Evolutionary conservation across 2,113 vertebrate species (phyloP), one percentile per base, ranked within the genome.

Genomic region (Excalfactoria chinensis): DNA sequence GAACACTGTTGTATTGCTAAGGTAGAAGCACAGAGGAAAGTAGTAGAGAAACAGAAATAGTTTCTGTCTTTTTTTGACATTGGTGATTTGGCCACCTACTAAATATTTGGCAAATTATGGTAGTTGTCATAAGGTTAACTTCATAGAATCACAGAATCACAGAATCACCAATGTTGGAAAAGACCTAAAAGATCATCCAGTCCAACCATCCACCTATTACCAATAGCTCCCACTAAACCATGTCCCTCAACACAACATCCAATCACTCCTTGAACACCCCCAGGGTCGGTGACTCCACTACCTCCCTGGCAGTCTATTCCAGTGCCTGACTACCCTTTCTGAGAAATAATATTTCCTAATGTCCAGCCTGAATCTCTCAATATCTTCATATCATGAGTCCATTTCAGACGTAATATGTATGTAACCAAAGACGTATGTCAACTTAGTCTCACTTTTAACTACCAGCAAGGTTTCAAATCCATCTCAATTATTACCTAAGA

Each of bases 371-470:
- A 37, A 37, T 37, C 37, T 37, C 37, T 37, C 37, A 37, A 37
- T 37, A 37, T 37, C 37, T 37, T 37, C 37, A 37, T 37, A 37
- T 37, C 37, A 10, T 66, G 28, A 34, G 37, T 44, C 77, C 13
- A 66, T 60, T 91, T 80, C 77, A 84, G 16, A 22, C 64, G 26
- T 21, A 19, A 59, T 4, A 71, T 3, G 4, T 44, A 17, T 2
- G 2, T 64, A 78, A 60, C 32, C 30, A 48, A 67, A 25, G 56
- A n/a, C 17, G 8, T 35, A n/a, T 7, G 14, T n/a, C 28, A 84
- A 70, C 0, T 14, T 0, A 0, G 37, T 62, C 88, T 67, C 46
- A 48, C n/a, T 49, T 22, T 46, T 21, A 77, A 60, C 16, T 56
- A 28, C 17, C 53, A 51, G 20, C 19, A 51, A 71, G 30, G 34